phyloP scores from a whole-genome alignment of 2,888 invertebrate genomes.

The Oscheius sp. region DNA sequence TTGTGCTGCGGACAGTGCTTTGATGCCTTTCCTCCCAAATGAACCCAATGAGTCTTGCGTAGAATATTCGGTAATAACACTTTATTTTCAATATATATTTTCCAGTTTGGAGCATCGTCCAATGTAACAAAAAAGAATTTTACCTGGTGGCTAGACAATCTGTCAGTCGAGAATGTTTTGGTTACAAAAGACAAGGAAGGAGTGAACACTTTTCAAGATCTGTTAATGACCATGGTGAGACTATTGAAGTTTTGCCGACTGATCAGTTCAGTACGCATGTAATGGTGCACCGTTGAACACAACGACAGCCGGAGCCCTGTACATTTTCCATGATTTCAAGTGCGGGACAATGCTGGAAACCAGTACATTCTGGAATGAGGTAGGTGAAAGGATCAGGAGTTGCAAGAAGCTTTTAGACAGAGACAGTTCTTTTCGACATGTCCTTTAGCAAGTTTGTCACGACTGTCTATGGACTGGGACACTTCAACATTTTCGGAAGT shows the following conservation, averaged over 20 bases:
- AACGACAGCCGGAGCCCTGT: neutral
- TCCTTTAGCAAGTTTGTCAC: constrained; percentile 4
- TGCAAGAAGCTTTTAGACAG: neutral
- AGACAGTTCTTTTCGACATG: neutral
- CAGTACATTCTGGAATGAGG: constrained; percentile 7
- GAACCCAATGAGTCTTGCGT: neutral
- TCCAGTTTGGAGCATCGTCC: neutral
- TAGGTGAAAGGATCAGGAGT: neutral
- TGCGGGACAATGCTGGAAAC: neutral
- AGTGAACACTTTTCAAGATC: neutral
- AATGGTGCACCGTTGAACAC: neutral
- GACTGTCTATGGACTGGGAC: neutral
- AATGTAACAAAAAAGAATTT: neutral
- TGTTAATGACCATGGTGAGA: neutral
- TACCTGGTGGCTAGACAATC: neutral
- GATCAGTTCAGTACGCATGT: neutral
- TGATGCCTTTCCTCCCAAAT: constrained; percentile 9
- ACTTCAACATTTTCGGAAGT: neutral
- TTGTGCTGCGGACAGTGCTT: neutral
- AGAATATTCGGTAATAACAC: neutral
- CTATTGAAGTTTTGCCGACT: neutral
- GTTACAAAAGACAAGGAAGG: neutral
- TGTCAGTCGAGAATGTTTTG: constrained; percentile 3
- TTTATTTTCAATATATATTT: neutral
- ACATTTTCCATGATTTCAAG: constrained; percentile 7